phyloP scores from a whole-genome alignment of 2,113 vertebrate genomes.

The Crotophaga sulcirostris region DNA sequence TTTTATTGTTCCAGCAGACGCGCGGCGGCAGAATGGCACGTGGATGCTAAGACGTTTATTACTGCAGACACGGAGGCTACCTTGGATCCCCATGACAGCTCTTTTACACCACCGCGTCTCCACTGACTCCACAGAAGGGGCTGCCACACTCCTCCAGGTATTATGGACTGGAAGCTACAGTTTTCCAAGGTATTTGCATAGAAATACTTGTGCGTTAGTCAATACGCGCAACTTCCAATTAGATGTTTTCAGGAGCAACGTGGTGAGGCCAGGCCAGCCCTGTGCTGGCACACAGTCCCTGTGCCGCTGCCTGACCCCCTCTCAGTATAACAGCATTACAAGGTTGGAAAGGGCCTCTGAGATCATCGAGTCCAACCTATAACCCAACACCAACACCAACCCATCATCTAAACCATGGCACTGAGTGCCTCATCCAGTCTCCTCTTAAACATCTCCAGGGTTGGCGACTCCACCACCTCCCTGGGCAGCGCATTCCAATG shows the following conservation, averaged over 20 bases:
- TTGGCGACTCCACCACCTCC: too few species aligned
- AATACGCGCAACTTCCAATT: neutral
- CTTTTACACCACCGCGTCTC: fast-evolving
- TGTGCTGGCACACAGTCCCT: neutral
- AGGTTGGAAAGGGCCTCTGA: too few species aligned
- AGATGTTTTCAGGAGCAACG: neutral
- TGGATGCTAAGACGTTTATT: neutral
- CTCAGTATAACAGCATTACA: too few species aligned
- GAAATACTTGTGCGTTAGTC: neutral
- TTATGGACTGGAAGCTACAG: neutral
- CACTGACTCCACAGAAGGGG: neutral
- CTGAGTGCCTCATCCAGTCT: too few species aligned
- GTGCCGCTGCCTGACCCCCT: neutral
- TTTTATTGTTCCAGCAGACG: conserved; percentile 16
- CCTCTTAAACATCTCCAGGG: too few species aligned
- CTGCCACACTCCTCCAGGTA: neutral
- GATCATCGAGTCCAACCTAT: too few species aligned
- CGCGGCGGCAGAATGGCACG: neutral
- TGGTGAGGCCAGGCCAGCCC: neutral
- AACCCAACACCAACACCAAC: too few species aligned
- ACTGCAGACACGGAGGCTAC: fast-evolving
- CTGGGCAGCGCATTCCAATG: too few species aligned
- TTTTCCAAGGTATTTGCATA: neutral
- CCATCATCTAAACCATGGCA: too few species aligned
- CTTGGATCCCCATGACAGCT: fast-evolving